Base-by-base conservation (phyloP, 2,797 vertebrate species). In the Potorous gilbertii region DNA sequence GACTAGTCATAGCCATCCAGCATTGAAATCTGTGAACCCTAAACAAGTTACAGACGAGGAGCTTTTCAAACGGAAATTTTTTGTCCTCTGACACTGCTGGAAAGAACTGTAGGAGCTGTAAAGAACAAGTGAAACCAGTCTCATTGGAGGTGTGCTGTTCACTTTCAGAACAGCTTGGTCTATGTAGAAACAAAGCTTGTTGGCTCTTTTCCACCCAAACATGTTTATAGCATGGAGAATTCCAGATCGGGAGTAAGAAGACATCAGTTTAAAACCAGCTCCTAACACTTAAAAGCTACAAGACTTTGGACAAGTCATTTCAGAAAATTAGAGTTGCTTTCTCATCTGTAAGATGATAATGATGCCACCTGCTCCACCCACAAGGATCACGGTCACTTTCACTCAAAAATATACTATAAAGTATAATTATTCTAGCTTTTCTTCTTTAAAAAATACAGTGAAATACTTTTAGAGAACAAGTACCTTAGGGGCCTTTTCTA, bases 401-500 rank as follows among this genome's bases (percentile, higher is more conserved):
- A 40, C 40, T 81, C 74, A 81, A 81, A 81, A 81, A 81, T 40
- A 81, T 40, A 24, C n/a, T 81, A 40, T 46, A 27, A 81, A 40
- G 1, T 52, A 94, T 94, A 91, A 93, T 90, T 95, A 74, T 40
- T 40, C 91, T 92, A 96, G 94, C 74, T 93, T 95, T 97, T 94
- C 92, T 95, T 90, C 66, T 87, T 97, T 94, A 94, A 91, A 94
- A 4, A 96, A 56, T 55, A 96, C 46, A 28, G n/a, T 91, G 56
- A 91, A 55, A 94, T 95, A 96, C 94, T 87, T 94, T 95, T 94
- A 96, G 94, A 56, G 57, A 91, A 92, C 55, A 96, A 62, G 14
- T 98, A 99, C 99, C 99, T 99, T 99, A 66, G 99, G 99, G 57
- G 99, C 99, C 98, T 99, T 99, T 98, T 99, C 99, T 34, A 99